Conservation (phyloP, 2,888 invertebrate genomes). For the Encarsia formosa region DNA sequence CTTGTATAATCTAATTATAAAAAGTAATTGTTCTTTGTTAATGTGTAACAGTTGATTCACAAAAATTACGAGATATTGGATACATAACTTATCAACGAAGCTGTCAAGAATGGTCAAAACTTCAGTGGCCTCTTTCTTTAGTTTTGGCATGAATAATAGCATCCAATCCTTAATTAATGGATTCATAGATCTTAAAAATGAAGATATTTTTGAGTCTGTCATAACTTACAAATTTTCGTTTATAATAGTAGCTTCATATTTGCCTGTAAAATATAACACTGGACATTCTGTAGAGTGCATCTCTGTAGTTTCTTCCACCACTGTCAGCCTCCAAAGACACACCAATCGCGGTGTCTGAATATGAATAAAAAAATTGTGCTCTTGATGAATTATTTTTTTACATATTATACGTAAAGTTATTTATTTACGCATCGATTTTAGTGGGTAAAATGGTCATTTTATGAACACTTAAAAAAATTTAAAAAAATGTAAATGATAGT, state of each 20-base stretch:
- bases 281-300: slow-evolving; percentile 7
- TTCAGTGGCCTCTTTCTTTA: slow-evolving; percentile 11
- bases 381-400: background rate
- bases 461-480: too few relatives aligned
- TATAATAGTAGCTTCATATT: background rate
- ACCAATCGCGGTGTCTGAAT: slow-evolving; percentile 21
- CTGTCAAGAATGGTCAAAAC: slow-evolving; percentile 14
- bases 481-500: too few relatives aligned
- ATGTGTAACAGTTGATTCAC: too few relatives aligned
- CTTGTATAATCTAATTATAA: too few relatives aligned
- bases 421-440: too few relatives aligned
- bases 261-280: slow-evolving; percentile 10
- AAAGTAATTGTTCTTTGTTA: background rate
- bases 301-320: slow-evolving; percentile 2
- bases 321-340: slow-evolving; percentile 1
- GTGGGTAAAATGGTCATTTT: too few relatives aligned
- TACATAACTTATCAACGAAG: slow-evolving; percentile 24
- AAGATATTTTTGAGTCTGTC: too few relatives aligned
- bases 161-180: slow-evolving; percentile 20
- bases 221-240: background rate
- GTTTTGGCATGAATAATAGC: slow-evolving; percentile 5
- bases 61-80: too few relatives aligned
- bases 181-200: slow-evolving; percentile 6
- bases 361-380: too few relatives aligned
- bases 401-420: too few relatives aligned